Conservation (phyloP, 2,888 invertebrate species). For the Cyrtodaria siliqua region DNA sequence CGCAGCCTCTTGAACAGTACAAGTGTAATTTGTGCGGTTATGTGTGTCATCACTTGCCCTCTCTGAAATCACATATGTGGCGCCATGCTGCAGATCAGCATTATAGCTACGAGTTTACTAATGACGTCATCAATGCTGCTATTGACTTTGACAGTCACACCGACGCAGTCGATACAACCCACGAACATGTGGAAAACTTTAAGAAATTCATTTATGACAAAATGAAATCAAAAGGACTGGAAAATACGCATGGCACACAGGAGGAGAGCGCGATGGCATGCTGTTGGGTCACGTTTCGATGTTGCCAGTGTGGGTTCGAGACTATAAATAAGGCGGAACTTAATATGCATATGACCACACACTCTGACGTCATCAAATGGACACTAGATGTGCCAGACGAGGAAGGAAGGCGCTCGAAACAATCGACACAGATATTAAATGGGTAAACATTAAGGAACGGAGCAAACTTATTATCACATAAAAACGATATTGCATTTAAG, state of each 20-base stretch:
- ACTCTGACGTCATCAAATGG: slow-evolving; percentile 82
- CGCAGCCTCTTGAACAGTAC: slow-evolving; percentile 85
- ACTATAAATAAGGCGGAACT: slow-evolving; percentile 82
- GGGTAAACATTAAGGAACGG: no score
- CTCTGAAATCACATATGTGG: slow-evolving; percentile 86
- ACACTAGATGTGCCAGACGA: slow-evolving; percentile 72
- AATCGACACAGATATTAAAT: not conserved
- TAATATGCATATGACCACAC: slow-evolving; percentile 83
- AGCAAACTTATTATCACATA: no score
- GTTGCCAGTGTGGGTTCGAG: slow-evolving; percentile 85
- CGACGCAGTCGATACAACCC: slow-evolving; percentile 67
- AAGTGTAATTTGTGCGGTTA: slow-evolving; percentile 85
- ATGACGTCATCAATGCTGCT: slow-evolving; percentile 84
- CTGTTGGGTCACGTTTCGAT: slow-evolving; percentile 83
- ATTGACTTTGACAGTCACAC: slow-evolving; percentile 81
- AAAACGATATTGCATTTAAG: no score
- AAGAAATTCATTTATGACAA: slow-evolving; percentile 62
- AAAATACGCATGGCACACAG: slow-evolving; percentile 47
- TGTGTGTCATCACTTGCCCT: slow-evolving; percentile 85
- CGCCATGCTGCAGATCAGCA: slow-evolving; percentile 84
- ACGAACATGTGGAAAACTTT: slow-evolving; percentile 60
- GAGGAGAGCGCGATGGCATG: slow-evolving; percentile 64
- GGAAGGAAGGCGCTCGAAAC: not conserved
- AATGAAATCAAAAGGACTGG: slow-evolving; percentile 66
- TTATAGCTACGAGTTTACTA: slow-evolving; percentile 84